Evolutionary conservation across 1,140 invertebrate genomes (phyloP).

Genomic region (Drosophila watanabei): DNA sequence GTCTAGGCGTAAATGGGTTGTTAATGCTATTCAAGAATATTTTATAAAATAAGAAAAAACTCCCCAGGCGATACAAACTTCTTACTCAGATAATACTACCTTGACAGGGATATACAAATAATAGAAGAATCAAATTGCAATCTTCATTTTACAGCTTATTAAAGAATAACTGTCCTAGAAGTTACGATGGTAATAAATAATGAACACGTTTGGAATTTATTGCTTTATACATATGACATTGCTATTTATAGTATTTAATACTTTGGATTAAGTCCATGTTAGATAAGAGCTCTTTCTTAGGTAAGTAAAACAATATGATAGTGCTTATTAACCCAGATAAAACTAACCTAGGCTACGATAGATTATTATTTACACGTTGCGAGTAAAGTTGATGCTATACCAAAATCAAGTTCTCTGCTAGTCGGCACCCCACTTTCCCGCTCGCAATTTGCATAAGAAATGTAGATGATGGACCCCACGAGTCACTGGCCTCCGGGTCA

Average conservation of each 20-base stretch:
- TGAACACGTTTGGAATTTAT: not conserved
- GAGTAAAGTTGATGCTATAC: not conserved
- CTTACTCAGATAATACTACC: not conserved
- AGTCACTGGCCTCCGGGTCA: slow-evolving; percentile 14
- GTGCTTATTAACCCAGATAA: not conserved
- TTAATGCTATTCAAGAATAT: not conserved
- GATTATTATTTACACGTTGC: not conserved
- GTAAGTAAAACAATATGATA: slow-evolving; percentile 1
- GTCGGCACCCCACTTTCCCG: not conserved
- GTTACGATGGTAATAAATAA: not conserved
- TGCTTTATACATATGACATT: not conserved
- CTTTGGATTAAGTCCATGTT: not conserved
- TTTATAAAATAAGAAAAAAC: not conserved
- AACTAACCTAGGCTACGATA: slow-evolving; percentile 7
- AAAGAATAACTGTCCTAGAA: not conserved
- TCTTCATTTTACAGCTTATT: not conserved
- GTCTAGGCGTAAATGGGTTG: not conserved
- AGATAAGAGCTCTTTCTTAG: not conserved
- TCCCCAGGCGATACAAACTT: not conserved
- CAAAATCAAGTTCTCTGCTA: not conserved
- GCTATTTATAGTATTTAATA: not conserved
- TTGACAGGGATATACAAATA: not conserved
- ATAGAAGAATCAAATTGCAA: not conserved
- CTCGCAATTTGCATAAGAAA: slow-evolving; percentile 20
- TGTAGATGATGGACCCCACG: not conserved